Base-by-base conservation (phyloP, 2,797 vertebrate species). In the Mus spretus region DNA sequence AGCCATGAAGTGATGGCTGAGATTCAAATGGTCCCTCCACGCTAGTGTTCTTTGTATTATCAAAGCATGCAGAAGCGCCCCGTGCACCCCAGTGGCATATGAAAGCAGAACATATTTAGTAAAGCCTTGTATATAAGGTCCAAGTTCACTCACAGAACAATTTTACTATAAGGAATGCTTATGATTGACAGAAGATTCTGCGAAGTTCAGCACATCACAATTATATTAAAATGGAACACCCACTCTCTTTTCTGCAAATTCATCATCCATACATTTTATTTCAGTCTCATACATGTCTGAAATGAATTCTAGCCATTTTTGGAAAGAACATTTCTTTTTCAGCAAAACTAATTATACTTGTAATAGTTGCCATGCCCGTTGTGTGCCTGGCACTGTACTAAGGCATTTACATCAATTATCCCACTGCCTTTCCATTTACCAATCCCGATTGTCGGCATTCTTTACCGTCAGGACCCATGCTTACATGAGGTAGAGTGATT, bases 171-270 rank as follows among this genome's bases (percentile, higher is more conserved):
- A 93, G 50, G 87, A 96, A 63, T 50, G 9, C 83, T 90, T 50
- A 26, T 97, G 93, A 97, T 89, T 95, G 72, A 57, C 96, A 92
- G 61, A 74, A 95, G 65, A 70, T 85, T 78, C 84, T 85, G 94
- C 90, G 74, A 0, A 90, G 57, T 95, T 97, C 44, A 89, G 93
- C 91, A 93, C 77, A 72, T 94, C 94, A 92, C 81, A 90, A 95
- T 97, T 97, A 97, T 92, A 94, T 96, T 96, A 95, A 97, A 97
- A 93, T 95, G 93, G 96, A 96, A 95, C 92, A 82, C 97, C 96
- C 81, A 97, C 96, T 95, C 82, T 50, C 82, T 91, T 94, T 95
- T 96, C 91, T 97, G 81, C 78, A 97, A 74, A 91, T 96, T 70
- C 87, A 89, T 96, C 94, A 83, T 81, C 91, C 44, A 82, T 93